These are phyloP conservation scores for Laticauda colubrina DNA, from an alignment of 2,113 vertebrate genomes.

Conservation along the genomic window DNA sequence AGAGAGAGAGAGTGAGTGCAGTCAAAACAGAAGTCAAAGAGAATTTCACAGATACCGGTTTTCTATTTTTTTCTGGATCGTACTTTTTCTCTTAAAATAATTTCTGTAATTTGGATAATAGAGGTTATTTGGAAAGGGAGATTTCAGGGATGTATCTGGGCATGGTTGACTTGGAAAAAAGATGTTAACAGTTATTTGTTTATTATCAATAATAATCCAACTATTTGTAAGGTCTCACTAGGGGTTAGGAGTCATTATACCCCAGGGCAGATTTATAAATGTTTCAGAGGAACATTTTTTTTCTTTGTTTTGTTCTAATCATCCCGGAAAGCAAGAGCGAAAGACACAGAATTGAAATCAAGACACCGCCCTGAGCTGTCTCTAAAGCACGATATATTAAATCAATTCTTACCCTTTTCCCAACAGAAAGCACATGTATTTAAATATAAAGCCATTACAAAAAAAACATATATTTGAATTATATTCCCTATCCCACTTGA, in stretches of 20 bases:
- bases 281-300: neutral
- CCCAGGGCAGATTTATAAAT: neutral
- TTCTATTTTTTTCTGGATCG: neutral
- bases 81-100: neutral
- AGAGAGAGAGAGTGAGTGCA: neutral
- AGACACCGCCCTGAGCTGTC: neutral
- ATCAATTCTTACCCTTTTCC: conserved; percentile 27
- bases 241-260: neutral
- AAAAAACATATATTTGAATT: neutral
- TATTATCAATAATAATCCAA: neutral
- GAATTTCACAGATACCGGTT: neutral
- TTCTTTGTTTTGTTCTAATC: conserved; percentile 1
- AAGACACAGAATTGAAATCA: neutral
- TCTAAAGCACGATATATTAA: conserved; percentile 39
- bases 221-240: neutral
- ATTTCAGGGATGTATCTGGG: neutral
- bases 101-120: neutral
- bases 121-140: neutral
- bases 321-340: neutral
- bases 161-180: neutral
- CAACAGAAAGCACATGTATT: conserved; percentile 38
- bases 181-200: neutral
- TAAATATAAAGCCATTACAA: conserved; percentile 32
- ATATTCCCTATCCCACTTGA: neutral
- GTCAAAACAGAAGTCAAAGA: neutral